A percentile compares a stretch with the other conserved stretches of the same genome.
These are phyloP conservation scores for Xerus inauris DNA, from an alignment of 2,113 vertebrate species.

Conservation along the genomic window DNA sequence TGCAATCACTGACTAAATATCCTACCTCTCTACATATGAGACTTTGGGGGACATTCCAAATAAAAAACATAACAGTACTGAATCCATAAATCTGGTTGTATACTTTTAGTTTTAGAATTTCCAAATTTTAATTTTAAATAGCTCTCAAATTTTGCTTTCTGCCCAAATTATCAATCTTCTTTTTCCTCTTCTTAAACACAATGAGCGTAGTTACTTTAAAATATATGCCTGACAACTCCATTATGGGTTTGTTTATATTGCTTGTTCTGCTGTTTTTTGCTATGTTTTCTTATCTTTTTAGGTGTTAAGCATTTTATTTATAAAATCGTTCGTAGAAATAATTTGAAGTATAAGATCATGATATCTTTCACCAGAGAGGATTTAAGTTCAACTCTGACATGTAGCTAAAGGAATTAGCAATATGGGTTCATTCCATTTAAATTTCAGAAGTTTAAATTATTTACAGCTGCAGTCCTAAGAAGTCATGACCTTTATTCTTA, in stretches of 20 bases:
- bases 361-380: background rate
- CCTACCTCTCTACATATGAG: background rate
- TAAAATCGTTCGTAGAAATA: slow-evolving; percentile 46
- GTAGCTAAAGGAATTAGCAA: background rate
- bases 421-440: background rate
- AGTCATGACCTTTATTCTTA: background rate
- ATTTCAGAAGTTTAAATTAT: slow-evolving; percentile 14
- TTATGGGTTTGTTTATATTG: background rate
- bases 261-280: background rate
- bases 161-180: background rate
- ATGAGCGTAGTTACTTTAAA: slow-evolving; percentile 2
- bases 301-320: background rate
- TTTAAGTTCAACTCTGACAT: background rate
- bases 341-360: background rate
- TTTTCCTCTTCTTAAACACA: slow-evolving; percentile 9
- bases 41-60: background rate
- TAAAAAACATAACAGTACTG: background rate
- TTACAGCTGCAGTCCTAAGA: background rate
- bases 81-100: slow-evolving; percentile 1
- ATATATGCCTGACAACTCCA: background rate
- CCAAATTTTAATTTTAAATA: background rate
- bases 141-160: background rate
- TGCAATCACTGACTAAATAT: background rate
- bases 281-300: slow-evolving; percentile 13
- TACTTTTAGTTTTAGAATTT: slow-evolving; percentile 33